Conservation (phyloP, 1,140 invertebrate genomes). For the Patella vulgata region DNA sequence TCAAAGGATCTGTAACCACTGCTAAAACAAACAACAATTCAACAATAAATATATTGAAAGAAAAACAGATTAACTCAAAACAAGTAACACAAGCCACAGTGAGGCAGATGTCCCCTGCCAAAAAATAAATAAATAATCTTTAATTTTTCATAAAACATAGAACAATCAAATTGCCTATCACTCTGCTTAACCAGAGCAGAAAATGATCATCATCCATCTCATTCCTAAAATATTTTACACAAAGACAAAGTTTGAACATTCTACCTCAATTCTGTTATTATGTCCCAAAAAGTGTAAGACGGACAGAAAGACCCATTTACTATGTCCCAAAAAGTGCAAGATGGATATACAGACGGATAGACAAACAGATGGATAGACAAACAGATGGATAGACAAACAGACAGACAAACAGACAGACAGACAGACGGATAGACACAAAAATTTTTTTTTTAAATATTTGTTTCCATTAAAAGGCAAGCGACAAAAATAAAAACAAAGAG, state of each 20-base stretch:
- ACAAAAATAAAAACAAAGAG: too few species aligned
- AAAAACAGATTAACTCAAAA: too few species aligned
- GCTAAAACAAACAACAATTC: constrained; percentile 9
- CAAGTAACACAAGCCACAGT: too few species aligned
- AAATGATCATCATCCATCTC: background rate
- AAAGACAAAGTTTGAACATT: too few species aligned
- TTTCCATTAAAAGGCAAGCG: too few species aligned
- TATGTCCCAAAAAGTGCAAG: background rate
- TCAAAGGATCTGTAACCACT: constrained; percentile 79
- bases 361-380: background rate
- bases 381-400: constrained; percentile 1
- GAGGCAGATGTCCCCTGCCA: too few species aligned
- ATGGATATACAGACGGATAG: background rate
- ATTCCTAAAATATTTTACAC: too few species aligned
- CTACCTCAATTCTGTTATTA: too few species aligned
- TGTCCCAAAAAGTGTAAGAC: background rate
- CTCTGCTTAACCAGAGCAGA: too few species aligned
- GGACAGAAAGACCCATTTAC: background rate
- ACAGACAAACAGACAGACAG: background rate
- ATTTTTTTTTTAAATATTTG: too few species aligned
- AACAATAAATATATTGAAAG: background rate
- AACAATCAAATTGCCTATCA: background rate
- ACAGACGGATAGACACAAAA: background rate
- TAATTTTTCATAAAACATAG: too few species aligned
- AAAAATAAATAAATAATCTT: too few species aligned